Base-by-base conservation (phyloP, 2,113 vertebrate species). In the Ceratotherium simum region DNA sequence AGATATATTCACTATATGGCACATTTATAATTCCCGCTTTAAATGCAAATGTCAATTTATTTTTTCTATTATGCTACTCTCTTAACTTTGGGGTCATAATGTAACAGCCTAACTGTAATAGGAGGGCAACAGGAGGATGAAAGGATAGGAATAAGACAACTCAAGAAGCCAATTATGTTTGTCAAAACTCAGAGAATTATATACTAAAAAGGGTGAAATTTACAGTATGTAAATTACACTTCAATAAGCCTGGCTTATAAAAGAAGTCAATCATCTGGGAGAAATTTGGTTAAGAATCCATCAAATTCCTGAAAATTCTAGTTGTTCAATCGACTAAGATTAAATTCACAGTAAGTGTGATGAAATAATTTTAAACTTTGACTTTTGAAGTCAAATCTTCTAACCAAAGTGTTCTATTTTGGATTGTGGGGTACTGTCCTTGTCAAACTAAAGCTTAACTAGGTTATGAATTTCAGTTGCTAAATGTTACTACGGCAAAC, bases 251-350 rank as follows among this genome's bases (percentile, higher is more conserved):
- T 92, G 21, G 20, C n/a, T 92, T 84, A 60, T 79, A 48, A 62
- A 76, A 89, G 13, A 80, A 89, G 14, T 73, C 21, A 81, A 7
- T 78, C 5, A 39, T 64, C 2, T 20, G 12, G 33, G 64, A 85
- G 12, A 83, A 82, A 65, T 94, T 56, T 88, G 18, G 2, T 64
- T 92, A 82, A 39, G 31, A 90, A 58, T 62, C n/a, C 56, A 33
- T 65, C 29, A 88, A 97, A 93, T 85, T 98, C 67, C 65, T 96
- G 23, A 76, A 23, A 94, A 81, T 82, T 91, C 31, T 73, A 90
- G 7, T 58, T 81, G 21, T 48, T 91, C 65, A 88, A 29, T 39
- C 46, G 46, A 80, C 56, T 86, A 54, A 72, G 51, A 60, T 82
- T 80, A 88, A 95, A 97, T 29, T 81, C 27, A 36, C 11, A 88